phyloP scores from a whole-genome alignment of 1,140 invertebrate species.

The Pogonomyrmex barbatus region DNA sequence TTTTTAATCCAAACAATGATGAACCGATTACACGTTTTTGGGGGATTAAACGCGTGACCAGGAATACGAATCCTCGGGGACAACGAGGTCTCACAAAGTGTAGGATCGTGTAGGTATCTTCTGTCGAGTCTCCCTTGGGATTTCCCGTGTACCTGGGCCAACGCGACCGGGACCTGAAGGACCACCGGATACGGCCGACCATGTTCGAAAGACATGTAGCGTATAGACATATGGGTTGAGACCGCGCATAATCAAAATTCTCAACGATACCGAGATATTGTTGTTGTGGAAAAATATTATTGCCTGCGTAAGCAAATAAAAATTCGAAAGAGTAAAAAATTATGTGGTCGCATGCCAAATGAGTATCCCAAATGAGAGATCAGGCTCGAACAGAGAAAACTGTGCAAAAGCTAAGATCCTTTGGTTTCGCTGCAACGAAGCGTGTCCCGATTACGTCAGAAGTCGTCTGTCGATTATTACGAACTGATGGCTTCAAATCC shows the following conservation, averaged over 20 bases:
- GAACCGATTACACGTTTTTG: conserved; percentile 75
- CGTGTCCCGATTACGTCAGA: conserved; percentile 48
- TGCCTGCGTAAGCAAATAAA: neutral
- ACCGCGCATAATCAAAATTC: conserved; percentile 50
- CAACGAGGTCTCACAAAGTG: conserved; percentile 80
- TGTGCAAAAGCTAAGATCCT: neutral
- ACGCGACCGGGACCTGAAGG: conserved; percentile 63
- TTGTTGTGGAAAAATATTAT: conserved; percentile 12
- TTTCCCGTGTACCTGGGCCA: conserved; percentile 77
- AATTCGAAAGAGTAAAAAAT: neutral
- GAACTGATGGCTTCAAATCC: conserved; percentile 71
- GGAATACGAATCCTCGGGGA: conserved; percentile 83
- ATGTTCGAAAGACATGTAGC: conserved; percentile 41
- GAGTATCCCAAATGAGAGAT: neutral
- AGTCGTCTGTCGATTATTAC: conserved; percentile 67
- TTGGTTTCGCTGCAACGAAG: conserved; percentile 23
- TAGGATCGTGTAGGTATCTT: conserved; percentile 81
- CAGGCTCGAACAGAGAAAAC: neutral
- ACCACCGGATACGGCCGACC: conserved; percentile 43
- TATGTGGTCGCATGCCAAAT: too few species aligned
- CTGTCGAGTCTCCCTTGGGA: conserved; percentile 78
- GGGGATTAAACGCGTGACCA: conserved; percentile 82
- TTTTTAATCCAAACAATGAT: conserved; percentile 48
- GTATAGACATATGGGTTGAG: neutral
- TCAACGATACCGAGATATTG: neutral